Conservation (phyloP, 2,797 vertebrate species). For the Falco cherrug region DNA sequence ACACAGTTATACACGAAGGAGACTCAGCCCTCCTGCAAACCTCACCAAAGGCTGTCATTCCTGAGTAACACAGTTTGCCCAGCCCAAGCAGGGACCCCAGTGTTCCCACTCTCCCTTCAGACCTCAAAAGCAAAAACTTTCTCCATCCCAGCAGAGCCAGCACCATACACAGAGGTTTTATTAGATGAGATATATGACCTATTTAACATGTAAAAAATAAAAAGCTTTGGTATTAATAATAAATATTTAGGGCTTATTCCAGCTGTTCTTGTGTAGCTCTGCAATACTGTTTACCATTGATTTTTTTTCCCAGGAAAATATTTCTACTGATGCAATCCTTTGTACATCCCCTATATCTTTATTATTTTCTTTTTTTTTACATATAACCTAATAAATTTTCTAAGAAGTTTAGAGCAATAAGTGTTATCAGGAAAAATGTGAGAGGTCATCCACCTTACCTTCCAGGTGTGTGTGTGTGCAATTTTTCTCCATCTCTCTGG, state of each 20-base stretch:
- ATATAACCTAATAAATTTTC: background rate
- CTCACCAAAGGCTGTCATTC: background rate
- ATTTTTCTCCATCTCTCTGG: background rate
- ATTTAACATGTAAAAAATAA: slow-evolving; percentile 67
- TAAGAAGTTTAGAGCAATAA: background rate
- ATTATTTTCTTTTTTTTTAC: background rate
- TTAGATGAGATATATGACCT: slow-evolving; percentile 49
- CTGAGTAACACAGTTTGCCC: background rate
- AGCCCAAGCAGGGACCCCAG: background rate
- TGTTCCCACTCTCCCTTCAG: background rate
- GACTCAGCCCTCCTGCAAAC: background rate
- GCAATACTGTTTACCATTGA: background rate
- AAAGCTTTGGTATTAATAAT: slow-evolving; percentile 65
- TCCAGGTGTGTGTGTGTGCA: accelerated
- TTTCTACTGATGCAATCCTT: background rate
- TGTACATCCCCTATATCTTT: background rate
- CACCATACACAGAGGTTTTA: background rate
- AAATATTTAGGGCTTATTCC: slow-evolving; percentile 53
- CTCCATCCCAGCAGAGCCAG: background rate
- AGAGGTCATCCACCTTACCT: background rate
- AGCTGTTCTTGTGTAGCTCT: slow-evolving; percentile 3
- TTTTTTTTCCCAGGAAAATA: slow-evolving; percentile 11
- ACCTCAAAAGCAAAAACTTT: background rate
- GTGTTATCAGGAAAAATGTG: accelerated
- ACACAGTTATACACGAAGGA: accelerated